A percentile compares a stretch with the other conserved stretches of the same genome.
Evolutionary conservation across 2,113 vertebrate genomes (phyloP).

Genomic region (Brachypodius melanocephalos): DNA sequence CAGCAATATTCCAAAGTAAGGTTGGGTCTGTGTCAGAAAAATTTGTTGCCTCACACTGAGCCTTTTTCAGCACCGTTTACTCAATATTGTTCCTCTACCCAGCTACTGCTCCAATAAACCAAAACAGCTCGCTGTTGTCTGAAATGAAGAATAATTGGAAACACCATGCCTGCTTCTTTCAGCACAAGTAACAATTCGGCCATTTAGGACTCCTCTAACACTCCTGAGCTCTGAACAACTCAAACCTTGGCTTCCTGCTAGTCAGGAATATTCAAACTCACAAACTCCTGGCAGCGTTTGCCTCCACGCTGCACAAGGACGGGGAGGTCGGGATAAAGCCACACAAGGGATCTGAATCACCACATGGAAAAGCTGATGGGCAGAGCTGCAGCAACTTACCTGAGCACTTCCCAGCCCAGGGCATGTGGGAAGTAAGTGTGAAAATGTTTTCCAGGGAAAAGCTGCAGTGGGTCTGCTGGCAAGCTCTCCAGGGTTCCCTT

Average conservation of each 20-base stretch:
- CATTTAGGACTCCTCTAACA: slow-evolving; percentile 65
- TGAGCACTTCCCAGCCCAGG: neutral
- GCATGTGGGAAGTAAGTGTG: neutral
- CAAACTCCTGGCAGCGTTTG: neutral
- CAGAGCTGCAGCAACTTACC: neutral
- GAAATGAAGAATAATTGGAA: slow-evolving; percentile 68
- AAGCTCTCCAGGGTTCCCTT: rapidly evolving
- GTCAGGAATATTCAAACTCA: neutral
- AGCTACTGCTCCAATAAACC: slow-evolving; percentile 40
- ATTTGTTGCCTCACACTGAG: slow-evolving; percentile 63
- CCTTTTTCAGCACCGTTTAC: slow-evolving; percentile 35
- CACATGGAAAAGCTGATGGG: neutral
- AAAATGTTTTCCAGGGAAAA: neutral
- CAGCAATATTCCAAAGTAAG: slow-evolving; percentile 69
- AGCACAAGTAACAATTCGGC: slow-evolving; percentile 57
- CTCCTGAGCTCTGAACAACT: neutral
- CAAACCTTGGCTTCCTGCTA: slow-evolving; percentile 3
- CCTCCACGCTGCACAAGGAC: rapidly evolving
- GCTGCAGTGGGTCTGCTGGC: rapidly evolving
- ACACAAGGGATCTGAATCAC: neutral
- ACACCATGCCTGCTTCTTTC: slow-evolving; percentile 63
- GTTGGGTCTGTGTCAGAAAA: slow-evolving; percentile 67
- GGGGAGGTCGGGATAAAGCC: neutral
- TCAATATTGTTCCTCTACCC: slow-evolving; percentile 51
- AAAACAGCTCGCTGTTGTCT: slow-evolving; percentile 72